Evolutionary conservation across 2,888 invertebrate genomes (phyloP), one percentile per base, ranked within the genome.

Genomic region (Papilio gigon): DNA sequence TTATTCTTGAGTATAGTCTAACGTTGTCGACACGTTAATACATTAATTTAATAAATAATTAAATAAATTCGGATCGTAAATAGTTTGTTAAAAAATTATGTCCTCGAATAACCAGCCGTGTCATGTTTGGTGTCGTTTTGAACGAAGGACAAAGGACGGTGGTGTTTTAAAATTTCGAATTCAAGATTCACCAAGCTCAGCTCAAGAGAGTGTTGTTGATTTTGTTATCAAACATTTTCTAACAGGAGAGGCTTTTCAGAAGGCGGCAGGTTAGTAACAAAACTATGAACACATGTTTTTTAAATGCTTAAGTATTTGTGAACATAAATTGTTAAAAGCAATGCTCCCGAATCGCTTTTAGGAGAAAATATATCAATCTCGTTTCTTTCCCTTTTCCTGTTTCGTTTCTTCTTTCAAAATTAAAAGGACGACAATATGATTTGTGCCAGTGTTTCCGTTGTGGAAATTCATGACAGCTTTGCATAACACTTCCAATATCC

Each of bases 101-200:
- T 60, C 60, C 12, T 33, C 35, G 12, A 68, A 37, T 50, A 14
- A 42, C 5, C 6, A 64, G 6, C 62, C 50, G 0, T 61, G 68
- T 50, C 73, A 71, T 58, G 65, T 73, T 4, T 75, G 74, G 75
- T 44, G 71, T 0, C 72, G 71, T 50, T 75, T 75, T 64, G 64
- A 73, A 42, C 60, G 59, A 9, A 73, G 66, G 53, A 72, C 44
- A 40, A 60, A 61, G 20, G 72, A 76, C 61, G 73, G 76, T 27
- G 65, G 53, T 59, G 59, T 67, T 6, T 25, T 76, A 20, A 75
- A 75, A 33, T 64, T 76, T 14, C 68, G 73, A 6, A 73, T 76
- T 44, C 71, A 75, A 68, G 71, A 72, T 47, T 40, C 72, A 14
- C 67, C 75, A 8, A 44, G 47, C 20, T 53, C 61, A 30, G 66